Evolutionary conservation across 2,888 invertebrate species (phyloP).

Genomic region (Mythimna loreyi): DNA sequence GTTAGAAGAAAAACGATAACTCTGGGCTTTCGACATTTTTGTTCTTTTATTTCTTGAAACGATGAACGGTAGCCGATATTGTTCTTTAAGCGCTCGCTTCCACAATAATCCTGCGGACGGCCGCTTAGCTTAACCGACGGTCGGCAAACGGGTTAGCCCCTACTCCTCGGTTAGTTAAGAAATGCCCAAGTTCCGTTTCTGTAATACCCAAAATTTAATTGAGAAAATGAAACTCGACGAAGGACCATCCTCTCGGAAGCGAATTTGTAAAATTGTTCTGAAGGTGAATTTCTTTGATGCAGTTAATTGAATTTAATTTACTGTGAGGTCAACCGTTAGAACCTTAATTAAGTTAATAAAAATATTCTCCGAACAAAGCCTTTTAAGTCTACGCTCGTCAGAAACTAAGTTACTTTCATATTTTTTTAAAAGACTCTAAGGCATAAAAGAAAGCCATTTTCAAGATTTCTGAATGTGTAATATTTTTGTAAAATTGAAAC

Average conservation of each 20-base stretch:
- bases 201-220: conserved; percentile 68
- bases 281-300: conserved; percentile 55
- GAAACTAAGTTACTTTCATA: conserved; percentile 15
- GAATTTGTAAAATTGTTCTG: conserved; percentile 55
- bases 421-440: conserved; percentile 21
- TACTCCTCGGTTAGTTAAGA: conserved; percentile 64
- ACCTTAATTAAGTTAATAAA: conserved; percentile 35
- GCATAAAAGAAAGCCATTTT: conserved; percentile 41
- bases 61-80: conserved; percentile 17
- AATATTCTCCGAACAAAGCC: conserved; percentile 16
- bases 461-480: conserved; percentile 38
- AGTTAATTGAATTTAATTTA: conserved; percentile 45
- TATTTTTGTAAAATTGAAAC: conserved; percentile 41
- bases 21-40: too few relatives aligned
- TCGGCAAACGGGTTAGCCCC: conserved; percentile 49
- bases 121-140: conserved; percentile 40
- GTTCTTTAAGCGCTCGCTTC: conserved; percentile 33
- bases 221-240: conserved; percentile 62
- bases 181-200: conserved; percentile 59
- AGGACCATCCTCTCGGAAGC: conserved; percentile 34
- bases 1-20: conserved; percentile 1
- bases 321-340: conserved; percentile 23
- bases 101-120: conserved; percentile 59
- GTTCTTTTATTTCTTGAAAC: conserved; percentile 2
- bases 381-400: not conserved